These are phyloP conservation scores for Tortrix viridana DNA, from an alignment of 2,888 invertebrate species.

Conservation along the genomic window DNA sequence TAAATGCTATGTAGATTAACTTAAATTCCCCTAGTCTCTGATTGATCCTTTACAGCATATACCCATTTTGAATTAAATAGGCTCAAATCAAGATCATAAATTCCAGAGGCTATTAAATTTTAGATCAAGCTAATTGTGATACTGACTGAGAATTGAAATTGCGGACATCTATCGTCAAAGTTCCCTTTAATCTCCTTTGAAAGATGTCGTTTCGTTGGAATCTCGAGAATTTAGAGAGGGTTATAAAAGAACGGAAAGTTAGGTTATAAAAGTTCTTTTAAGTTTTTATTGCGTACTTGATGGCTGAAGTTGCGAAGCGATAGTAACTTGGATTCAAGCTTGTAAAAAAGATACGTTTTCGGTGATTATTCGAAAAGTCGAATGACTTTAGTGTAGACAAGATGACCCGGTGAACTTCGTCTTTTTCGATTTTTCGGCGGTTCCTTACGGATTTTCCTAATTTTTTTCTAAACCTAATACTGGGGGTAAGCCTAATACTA, in stretches of 20 bases:
- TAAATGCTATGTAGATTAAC: too few relatives aligned
- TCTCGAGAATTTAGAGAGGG: not conserved
- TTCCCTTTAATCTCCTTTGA: constrained; percentile 26
- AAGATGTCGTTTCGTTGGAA: constrained; percentile 22
- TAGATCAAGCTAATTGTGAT: constrained; percentile 27
- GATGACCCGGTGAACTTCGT: too few relatives aligned
- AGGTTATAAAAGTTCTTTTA: constrained; percentile 8
- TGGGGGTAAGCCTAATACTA: too few relatives aligned
- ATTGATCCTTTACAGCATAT: too few relatives aligned
- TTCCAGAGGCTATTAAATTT: constrained; percentile 24
- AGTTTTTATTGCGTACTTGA: constrained; percentile 1
- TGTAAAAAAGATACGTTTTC: too few relatives aligned
- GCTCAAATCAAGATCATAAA: constrained; percentile 19
- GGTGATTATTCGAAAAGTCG: too few relatives aligned
- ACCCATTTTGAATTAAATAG: too few relatives aligned
- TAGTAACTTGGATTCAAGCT: not conserved
- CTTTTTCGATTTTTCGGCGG: too few relatives aligned
- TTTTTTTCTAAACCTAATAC: too few relatives aligned
- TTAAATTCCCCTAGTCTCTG: too few relatives aligned
- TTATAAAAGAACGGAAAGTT: not conserved
- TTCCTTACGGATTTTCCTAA: too few relatives aligned
- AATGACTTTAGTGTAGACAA: too few relatives aligned
- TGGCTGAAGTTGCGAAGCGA: not conserved
- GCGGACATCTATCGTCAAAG: constrained; percentile 21
- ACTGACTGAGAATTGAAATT: constrained; percentile 30